phyloP scores from a whole-genome alignment of 1,140 invertebrate genomes.

The Drosophila santomea region DNA sequence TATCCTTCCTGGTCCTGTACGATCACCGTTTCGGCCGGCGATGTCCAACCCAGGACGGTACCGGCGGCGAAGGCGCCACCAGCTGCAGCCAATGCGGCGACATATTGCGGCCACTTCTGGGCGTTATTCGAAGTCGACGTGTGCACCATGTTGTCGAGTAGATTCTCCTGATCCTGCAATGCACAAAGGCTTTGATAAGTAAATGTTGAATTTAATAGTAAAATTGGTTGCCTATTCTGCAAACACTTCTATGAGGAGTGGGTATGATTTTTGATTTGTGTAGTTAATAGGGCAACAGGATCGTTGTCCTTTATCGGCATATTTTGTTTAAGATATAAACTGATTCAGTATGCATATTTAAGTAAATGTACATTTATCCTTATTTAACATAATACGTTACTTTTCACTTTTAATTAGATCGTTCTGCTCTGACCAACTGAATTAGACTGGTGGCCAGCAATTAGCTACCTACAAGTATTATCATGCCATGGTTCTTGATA shows the following conservation, averaged over 20 bases:
- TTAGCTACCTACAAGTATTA: constrained; percentile 35
- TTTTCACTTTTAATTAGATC: constrained; percentile 14
- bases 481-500: constrained; percentile 48
- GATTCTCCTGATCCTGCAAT: constrained; percentile 79
- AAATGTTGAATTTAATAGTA: no score
- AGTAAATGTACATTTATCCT: background rate
- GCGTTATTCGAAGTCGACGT: constrained; percentile 55
- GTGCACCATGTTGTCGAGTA: constrained; percentile 81
- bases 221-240: background rate
- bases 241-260: background rate
- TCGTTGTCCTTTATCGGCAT: no score
- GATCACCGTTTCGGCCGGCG: constrained; percentile 87
- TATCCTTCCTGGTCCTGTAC: constrained; percentile 85
- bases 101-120: constrained; percentile 88
- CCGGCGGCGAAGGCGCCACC: constrained; percentile 86
- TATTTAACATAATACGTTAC: background rate
- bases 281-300: no score
- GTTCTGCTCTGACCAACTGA: constrained; percentile 42
- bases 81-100: constrained; percentile 88
- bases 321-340: no score
- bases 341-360: background rate
- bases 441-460: constrained; percentile 38
- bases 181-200: background rate
- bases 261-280: no score
- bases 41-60: constrained; percentile 91